Base-by-base conservation (phyloP, 1,140 invertebrate genomes). In the Brachionus paranguensis region DNA sequence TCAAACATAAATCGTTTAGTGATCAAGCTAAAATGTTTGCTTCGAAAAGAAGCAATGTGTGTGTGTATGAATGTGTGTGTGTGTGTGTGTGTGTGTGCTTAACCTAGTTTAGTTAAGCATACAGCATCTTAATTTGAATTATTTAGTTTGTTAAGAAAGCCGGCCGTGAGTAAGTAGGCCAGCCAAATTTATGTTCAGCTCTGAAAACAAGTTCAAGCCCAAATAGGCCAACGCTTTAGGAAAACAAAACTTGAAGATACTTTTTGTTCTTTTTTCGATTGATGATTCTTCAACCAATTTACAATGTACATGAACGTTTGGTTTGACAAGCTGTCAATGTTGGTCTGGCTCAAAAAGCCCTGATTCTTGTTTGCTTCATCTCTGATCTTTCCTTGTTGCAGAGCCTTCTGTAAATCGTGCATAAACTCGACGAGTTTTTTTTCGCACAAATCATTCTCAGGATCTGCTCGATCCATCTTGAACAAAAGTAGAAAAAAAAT, bases 231-330 rank as follows among this genome's bases (percentile, higher is more conserved):
- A 24, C 6, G 53, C 10, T 24, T 20, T 55, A 17, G 5, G 8
- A 8, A 20, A n/a, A 24, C 4, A 60, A 60, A 60, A 24, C 20
- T 10, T 20, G 20, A 20, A 68, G 10, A 33, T 68, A 72, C 68
- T 8, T 72, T 72, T 72, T 72, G 12, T n/a, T 72, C 68, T 11
- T 12, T 14, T 68, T 68, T 68, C 33, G 8, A 12, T 47, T 76
- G 41, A 29, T 76, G 20, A 27, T 14, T 17, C 45, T 76, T 76
- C 20, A 76, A 37, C 72, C 72, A 76, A 33, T 76, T 76, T 27
- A 76, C 45, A 50, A 76, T 76, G 27, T 76, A 76, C 20, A 47
- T 50, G 29, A 76, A 76, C 33, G 72, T 76, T 76, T 76, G 72
- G 50, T 76, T 76, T 0, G 72, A 50, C 27, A 76, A 29, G 43